phyloP scores from a whole-genome alignment of 2,113 vertebrate species.

The Hemibagrus wyckioides region DNA sequence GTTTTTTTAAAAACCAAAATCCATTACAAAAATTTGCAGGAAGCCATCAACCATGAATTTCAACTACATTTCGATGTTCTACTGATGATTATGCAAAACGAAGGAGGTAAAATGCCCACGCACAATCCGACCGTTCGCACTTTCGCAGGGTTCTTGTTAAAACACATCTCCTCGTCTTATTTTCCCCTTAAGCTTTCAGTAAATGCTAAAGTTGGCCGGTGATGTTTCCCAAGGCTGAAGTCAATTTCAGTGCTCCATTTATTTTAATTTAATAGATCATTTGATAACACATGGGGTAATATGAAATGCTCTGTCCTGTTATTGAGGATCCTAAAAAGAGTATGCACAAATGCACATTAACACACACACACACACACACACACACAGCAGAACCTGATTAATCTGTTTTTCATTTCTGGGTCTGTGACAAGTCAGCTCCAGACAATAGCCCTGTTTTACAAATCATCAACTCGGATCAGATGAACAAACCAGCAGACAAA shows the following conservation, averaged over 20 bases:
- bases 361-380: neutral
- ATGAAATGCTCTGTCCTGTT: neutral
- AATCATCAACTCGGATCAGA: constrained; percentile 16
- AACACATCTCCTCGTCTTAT: neutral
- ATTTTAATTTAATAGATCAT: constrained; percentile 39
- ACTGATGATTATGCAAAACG: neutral
- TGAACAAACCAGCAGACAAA: constrained; percentile 28
- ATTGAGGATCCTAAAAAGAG: neutral
- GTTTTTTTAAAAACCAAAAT: neutral
- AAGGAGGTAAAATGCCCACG: constrained; percentile 16
- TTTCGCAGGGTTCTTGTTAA: neutral
- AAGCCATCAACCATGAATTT: neutral
- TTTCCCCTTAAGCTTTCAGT: neutral
- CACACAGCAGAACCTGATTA: neutral
- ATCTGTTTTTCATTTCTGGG: neutral
- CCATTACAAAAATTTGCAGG: neutral
- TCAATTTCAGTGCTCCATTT: constrained; percentile 35
- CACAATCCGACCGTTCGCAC: neutral
- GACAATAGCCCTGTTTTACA: constrained; percentile 3
- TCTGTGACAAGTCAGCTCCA: constrained; percentile 16
- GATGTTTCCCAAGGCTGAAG: constrained; percentile 12
- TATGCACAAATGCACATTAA: neutral
- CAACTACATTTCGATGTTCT: neutral
- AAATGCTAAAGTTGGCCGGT: neutral
- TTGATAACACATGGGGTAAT: constrained; percentile 7